A percentile compares a stretch with the other conserved stretches of the same genome.
Conservation (phyloP, 2,113 vertebrate genomes). For the Oryzias woworae region DNA sequence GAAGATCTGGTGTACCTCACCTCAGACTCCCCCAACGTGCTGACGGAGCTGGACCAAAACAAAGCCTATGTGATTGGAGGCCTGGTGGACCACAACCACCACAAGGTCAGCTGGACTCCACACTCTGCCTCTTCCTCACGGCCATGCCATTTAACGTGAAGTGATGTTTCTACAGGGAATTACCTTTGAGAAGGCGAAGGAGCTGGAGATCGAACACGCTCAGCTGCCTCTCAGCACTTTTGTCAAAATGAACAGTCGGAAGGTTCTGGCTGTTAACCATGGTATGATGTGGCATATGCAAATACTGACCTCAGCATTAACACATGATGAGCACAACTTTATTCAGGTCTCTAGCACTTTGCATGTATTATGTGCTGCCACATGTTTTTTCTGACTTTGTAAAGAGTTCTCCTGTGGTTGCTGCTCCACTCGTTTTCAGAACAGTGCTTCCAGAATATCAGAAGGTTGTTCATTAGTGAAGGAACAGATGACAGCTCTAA, state of each 20-base stretch:
- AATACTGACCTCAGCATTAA: too few species aligned
- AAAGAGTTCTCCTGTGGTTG: too few species aligned
- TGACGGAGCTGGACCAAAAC: conserved; percentile 86
- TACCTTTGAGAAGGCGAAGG: conserved; percentile 85
- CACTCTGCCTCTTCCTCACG: accelerated
- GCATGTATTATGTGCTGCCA: too few species aligned
- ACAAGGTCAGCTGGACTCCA: conserved; percentile 81
- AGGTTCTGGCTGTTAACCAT: conserved; percentile 95
- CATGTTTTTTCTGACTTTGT: too few species aligned
- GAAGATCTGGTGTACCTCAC: conserved; percentile 94
- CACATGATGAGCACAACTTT: too few species aligned
- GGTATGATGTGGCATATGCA: conserved; percentile 75
- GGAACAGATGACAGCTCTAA: too few species aligned
- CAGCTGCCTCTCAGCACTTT: conserved; percentile 92
- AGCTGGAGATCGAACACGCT: conserved; percentile 87
- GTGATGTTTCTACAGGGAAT: conserved; percentile 80
- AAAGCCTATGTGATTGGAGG: conserved; percentile 97
- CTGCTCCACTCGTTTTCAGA: too few species aligned
- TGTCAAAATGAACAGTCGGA: conserved; percentile 97
- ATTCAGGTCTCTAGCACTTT: too few species aligned
- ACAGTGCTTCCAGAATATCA: too few species aligned
- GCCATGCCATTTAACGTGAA: background rate
- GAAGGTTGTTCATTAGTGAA: too few species aligned
- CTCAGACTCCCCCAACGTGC: conserved; percentile 91
- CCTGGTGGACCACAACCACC: conserved; percentile 97